Evolutionary conservation across 2,797 vertebrate genomes (phyloP), one percentile per base, ranked within the genome.

Genomic region (Cynopterus sphinx): DNA sequence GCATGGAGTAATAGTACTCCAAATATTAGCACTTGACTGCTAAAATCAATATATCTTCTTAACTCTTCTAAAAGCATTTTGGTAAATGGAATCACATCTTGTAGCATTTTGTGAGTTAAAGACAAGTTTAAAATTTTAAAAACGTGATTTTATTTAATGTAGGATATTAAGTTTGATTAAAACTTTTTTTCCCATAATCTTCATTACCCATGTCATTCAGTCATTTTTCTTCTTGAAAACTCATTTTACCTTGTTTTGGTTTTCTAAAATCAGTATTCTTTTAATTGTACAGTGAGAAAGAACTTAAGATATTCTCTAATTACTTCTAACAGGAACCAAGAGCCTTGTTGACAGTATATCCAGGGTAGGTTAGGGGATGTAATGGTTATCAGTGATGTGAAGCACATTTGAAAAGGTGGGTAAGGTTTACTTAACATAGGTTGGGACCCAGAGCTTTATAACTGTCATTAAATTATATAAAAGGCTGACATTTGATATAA

Each of bases 111-210:
- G 9, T 82, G 57, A 33, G 53, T 90, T 70, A 36, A 87, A 70
- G 49, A 31, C 53, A 85, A 36, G 2, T 75, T 93, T 90, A 63
- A 90, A 51, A 33, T 87, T 90, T 82, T 90, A 16, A 49, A 86
- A 82, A 55, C 24, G 65, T 81, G 21, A 90, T 90, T 93, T 74
- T 85, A 89, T 93, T 70, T 85, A 86, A 83, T 16, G 21, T 74
- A 67, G 41, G 11, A 75, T 71, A 85, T 22, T 90, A 67, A 79
- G 43, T 26, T 68, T 94, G 19, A 31, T 78, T 82, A 49, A 6
- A 31, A 10, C 6, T 87, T 51, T 61, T 65, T 57, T 90, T 77
- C 26, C 13, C 46, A 6, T 81, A 43, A 33, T 87, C 12, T 93
- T 61, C 36, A 39, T 71, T 75, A 73, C 11, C 19, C 75, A 4